A percentile compares a stretch with the other conserved stretches of the same genome.
These are phyloP conservation scores for Trileptium ribeirensis DNA, from an alignment of 2,888 invertebrate genomes.

Conservation along the genomic window DNA sequence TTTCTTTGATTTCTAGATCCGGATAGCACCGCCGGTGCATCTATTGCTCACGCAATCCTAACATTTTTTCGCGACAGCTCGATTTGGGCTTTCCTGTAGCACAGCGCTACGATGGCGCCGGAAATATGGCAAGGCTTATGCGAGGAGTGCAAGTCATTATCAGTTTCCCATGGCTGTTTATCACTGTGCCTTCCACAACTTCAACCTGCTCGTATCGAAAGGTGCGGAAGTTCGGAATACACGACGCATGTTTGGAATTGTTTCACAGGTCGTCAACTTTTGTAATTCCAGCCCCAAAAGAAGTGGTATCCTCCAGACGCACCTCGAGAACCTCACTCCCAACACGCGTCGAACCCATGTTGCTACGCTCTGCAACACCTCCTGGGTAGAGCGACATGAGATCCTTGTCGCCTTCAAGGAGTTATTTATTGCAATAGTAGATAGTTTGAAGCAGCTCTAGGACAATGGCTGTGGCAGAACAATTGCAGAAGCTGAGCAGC, in stretches of 20 bases:
- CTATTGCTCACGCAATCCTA: background rate
- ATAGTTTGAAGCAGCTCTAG: background rate
- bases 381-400: background rate
- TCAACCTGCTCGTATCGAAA: background rate
- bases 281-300: background rate
- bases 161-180: background rate
- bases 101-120: constrained; percentile 16
- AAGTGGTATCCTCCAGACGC: background rate
- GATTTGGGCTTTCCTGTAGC: background rate
- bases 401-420: background rate
- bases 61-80: background rate
- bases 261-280: background rate
- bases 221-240: background rate
- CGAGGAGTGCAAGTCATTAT: constrained; percentile 8
- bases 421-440: background rate
- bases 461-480: background rate
- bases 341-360: background rate
- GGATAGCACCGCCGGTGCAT: background rate
- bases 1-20: constrained; percentile 7
- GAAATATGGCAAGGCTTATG: constrained; percentile 8
- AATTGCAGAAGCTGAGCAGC: background rate
- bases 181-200: constrained; percentile 7
- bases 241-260: background rate
- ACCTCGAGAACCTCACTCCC: background rate
- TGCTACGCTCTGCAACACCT: background rate